These are phyloP conservation scores for Anorthoa munda DNA, from an alignment of 2,888 invertebrate genomes.

Conservation along the genomic window DNA sequence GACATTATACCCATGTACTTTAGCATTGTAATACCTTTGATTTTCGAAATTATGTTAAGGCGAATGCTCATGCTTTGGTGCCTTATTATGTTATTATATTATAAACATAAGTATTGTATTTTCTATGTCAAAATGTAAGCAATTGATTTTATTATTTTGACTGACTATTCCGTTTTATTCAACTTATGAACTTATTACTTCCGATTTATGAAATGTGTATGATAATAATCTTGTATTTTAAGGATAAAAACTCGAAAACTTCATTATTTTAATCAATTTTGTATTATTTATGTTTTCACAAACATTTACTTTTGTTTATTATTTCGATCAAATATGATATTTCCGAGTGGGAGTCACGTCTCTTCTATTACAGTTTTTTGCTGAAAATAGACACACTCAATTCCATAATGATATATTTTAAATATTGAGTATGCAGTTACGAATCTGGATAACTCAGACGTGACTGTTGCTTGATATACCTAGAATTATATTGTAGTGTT, in stretches of 20 bases:
- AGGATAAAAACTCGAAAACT: conserved; percentile 57
- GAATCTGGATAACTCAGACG: conserved; percentile 32
- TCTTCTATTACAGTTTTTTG: conserved; percentile 53
- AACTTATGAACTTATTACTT: conserved; percentile 44
- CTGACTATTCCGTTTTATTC: conserved; percentile 69
- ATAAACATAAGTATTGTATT: conserved; percentile 68
- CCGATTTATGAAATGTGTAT: conserved; percentile 59
- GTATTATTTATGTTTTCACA: conserved; percentile 49
- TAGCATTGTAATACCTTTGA: conserved; percentile 55
- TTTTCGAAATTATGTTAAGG: conserved; percentile 65
- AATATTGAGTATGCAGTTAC: conserved; percentile 37
- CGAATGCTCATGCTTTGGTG: conserved; percentile 78
- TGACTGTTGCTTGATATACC: conserved; percentile 57
- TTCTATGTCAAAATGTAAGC: conserved; percentile 62
- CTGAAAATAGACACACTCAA: conserved; percentile 56
- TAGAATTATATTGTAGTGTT: conserved; percentile 72
- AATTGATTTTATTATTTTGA: conserved; percentile 72
- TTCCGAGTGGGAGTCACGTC: conserved; percentile 57
- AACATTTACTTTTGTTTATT: conserved; percentile 51
- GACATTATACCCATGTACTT: conserved; percentile 61
- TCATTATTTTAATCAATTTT: conserved; percentile 50
- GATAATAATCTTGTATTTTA: conserved; percentile 59
- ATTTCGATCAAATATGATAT: conserved; percentile 59
- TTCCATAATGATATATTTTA: conserved; percentile 55
- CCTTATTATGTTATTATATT: conserved; percentile 76